phyloP scores from a whole-genome alignment of 1,140 invertebrate species.

The Lepidurus arcticus region DNA sequence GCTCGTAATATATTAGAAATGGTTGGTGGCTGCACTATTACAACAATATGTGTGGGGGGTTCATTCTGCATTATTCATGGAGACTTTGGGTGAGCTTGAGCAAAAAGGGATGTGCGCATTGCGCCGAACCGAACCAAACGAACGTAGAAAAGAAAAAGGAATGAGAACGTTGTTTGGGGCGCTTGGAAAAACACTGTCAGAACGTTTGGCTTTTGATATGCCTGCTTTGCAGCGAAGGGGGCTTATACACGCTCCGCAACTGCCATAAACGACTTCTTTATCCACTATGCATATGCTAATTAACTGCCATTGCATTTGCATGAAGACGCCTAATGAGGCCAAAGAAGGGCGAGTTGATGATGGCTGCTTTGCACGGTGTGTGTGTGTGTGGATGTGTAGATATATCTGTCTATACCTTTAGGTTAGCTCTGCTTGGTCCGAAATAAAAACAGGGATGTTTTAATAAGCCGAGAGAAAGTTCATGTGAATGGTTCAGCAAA shows the following conservation, averaged over 20 bases:
- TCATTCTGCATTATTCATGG: conserved; percentile 15
- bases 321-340: conserved; percentile 8
- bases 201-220: conserved; percentile 5
- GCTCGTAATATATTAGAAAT: conserved; percentile 15
- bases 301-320: conserved; percentile 21
- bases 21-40: conserved; percentile 11
- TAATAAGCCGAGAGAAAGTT: conserved; percentile 7
- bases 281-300: conserved; percentile 15
- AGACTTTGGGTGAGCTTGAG: not conserved
- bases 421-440: not conserved
- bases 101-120: not conserved
- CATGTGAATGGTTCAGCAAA: not conserved
- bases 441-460: not conserved
- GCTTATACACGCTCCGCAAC: not conserved
- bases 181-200: not conserved
- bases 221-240: not conserved
- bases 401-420: too few relatives aligned
- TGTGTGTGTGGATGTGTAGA: not conserved
- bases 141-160: not conserved
- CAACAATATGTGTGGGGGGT: conserved; percentile 16
- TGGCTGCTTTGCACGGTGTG: not conserved
- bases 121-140: not conserved
- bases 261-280: conserved; percentile 22
- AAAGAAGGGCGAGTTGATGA: conserved; percentile 1
- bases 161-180: too few relatives aligned